Base-by-base conservation (phyloP, 2,888 invertebrate species). In the Beris morrisii region DNA sequence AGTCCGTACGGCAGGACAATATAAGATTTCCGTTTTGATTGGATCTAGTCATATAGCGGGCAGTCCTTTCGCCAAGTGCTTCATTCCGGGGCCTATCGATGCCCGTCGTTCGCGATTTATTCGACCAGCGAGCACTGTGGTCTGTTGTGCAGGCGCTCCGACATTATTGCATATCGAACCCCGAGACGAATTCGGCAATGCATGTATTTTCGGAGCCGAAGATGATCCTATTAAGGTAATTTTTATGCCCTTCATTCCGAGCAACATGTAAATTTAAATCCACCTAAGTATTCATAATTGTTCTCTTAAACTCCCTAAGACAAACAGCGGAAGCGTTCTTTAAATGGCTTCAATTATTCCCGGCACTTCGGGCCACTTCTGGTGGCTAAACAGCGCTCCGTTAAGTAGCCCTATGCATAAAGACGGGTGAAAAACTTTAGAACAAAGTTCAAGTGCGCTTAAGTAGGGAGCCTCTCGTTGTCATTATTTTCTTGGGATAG, bases 111-210 rank as follows among this genome's bases (percentile, higher is more conserved):
- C 93, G 46, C 86, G 91, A 22, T 92, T 95, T 76, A 87, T 91
- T 74, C 86, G 90, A 71, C 91, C 91, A 75, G 90, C 90, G 73
- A 91, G 91, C 69, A 93, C 92, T 44, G 91, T 94, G 32, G 90
- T 94, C 67, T 92, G 92, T 80, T 90, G 90, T 56, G 89, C 89
- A 6, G 89, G 87, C 50, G 84, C 89, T 61, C 86, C 90, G 54
- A 91, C 93, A 75, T 81, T 87, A 64, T 84, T 96, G 78, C 88
- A 89, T 77, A 87, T 96, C 75, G 94, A 94, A 77, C 95, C 95
- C n/a, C 84, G 95, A 68, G 96, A 96, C 82, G 90, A 91, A 78
- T 95, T 90, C 81, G 92, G 93, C 76, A 96, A 96, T 80, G 83
- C 88, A n/a, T 92, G 92, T 74, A 78, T 83, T 71, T 88, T 87